Conservation (phyloP, 2,113 vertebrate species). For the Sorex fumeus region DNA sequence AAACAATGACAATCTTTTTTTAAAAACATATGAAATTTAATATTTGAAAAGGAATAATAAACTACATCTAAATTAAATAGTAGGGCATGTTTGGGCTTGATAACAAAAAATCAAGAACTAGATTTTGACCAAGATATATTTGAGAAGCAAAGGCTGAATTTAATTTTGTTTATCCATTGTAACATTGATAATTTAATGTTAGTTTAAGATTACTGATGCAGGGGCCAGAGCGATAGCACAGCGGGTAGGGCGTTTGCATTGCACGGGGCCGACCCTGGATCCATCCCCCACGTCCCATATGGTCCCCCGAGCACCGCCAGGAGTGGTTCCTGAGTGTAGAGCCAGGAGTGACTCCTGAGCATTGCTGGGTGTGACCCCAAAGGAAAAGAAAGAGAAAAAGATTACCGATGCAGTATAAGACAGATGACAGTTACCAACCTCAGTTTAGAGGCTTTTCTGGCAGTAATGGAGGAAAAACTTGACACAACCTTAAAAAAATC, state of each 20-base stretch:
- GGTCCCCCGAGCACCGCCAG: too few species aligned
- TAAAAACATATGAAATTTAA: neutral
- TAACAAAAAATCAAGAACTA: neutral
- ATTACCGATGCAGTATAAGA: rapidly evolving
- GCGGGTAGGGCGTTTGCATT: too few species aligned
- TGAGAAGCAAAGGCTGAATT: neutral
- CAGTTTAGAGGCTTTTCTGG: neutral
- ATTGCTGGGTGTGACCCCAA: too few species aligned
- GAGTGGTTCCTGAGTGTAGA: too few species aligned
- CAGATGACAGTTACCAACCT: neutral
- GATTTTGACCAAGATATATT: neutral
- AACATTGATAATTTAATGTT: neutral
- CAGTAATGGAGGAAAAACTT: neutral
- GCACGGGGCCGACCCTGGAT: too few species aligned
- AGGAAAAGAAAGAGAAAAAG: too few species aligned
- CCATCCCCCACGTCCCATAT: too few species aligned
- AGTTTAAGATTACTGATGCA: neutral
- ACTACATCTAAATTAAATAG: neutral
- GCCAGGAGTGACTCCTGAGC: too few species aligned
- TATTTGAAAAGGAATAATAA: slow-evolving; percentile 37
- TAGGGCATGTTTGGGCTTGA: neutral
- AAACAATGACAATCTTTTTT: neutral
- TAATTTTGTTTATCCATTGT: neutral
- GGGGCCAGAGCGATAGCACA: too few species aligned
- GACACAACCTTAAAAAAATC: neutral